Conservation (phyloP, 2,113 vertebrate genomes). For the Epinephelus fuscoguttatus region DNA sequence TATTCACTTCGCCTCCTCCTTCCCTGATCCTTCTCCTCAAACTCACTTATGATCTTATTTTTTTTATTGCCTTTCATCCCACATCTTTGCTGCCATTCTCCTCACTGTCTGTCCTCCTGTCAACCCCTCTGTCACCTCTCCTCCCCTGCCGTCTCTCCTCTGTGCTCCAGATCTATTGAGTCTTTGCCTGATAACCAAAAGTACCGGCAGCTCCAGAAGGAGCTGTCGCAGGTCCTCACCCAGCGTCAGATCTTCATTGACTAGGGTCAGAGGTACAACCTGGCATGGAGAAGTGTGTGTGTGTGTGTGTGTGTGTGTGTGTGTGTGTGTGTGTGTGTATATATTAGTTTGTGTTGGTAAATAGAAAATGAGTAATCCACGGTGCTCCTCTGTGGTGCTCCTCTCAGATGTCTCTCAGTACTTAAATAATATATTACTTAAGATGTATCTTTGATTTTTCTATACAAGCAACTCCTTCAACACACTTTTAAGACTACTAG, state of each 20-base stretch:
- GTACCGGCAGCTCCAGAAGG: constrained; percentile 99
- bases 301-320: constrained; percentile 31
- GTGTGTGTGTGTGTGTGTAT: constrained; percentile 21
- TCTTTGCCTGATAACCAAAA: constrained; percentile 99
- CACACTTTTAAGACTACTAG: neutral
- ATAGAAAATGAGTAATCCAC: neutral
- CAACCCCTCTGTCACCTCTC: constrained; percentile 23
- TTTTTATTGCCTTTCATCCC: constrained; percentile 10
- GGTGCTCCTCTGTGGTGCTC: neutral
- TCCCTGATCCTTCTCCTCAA: neutral
- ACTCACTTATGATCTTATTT: neutral
- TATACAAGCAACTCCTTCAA: neutral
- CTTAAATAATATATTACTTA: neutral
- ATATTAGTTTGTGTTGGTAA: constrained; percentile 6
- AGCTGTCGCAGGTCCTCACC: constrained; percentile 99
- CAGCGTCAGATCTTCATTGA: constrained; percentile 99
- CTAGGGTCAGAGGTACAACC: constrained; percentile 93
- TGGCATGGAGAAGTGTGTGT: constrained; percentile 57
- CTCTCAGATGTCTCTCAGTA: neutral
- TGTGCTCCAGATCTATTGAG: constrained; percentile 96
- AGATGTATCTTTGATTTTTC: neutral
- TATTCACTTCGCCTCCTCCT: neutral
- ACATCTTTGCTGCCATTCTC: constrained; percentile 17
- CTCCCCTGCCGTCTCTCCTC: constrained; percentile 60
- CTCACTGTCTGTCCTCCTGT: constrained; percentile 28